Percentiles rank a stretch among this genome's conserved stretches.
These are phyloP conservation scores for Chiloscyllium plagiosum DNA, from an alignment of 2,113 vertebrate genomes.

Conservation along the genomic window DNA sequence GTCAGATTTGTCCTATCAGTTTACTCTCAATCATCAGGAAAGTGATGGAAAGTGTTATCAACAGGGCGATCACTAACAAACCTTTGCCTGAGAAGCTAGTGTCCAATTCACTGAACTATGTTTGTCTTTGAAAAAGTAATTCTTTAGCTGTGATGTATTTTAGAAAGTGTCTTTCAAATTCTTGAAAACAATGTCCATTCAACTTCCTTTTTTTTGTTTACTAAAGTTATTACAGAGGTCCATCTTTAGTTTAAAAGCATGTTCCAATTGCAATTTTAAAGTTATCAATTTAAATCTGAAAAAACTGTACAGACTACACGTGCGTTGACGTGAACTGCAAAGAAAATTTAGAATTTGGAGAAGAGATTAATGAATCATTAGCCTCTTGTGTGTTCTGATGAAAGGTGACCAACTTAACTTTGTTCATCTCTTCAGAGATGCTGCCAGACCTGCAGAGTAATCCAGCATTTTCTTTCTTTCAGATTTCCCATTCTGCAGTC, in stretches of 20 bases:
- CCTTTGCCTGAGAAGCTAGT: background rate
- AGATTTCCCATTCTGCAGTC: background rate
- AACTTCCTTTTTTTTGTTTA: background rate
- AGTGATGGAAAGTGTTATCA: no score
- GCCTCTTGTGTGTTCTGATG: no score
- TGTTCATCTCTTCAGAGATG: no score
- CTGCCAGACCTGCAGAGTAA: no score
- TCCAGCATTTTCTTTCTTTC: background rate
- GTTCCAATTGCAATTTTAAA: background rate
- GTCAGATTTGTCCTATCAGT: no score
- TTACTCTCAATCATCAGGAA: no score
- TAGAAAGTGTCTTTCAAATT: no score
- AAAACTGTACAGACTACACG: background rate
- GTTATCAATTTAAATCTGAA: background rate
- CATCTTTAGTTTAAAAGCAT: background rate
- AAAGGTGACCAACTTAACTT: no score
- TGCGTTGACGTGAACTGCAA: background rate
- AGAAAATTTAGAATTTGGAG: constrained; percentile 41
- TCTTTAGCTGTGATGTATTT: background rate
- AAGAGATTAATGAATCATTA: background rate
- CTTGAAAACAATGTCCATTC: no score
- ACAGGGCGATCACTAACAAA: background rate
- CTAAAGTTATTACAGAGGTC: background rate
- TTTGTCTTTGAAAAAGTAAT: background rate
- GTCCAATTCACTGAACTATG: background rate